phyloP scores from a whole-genome alignment of 1,140 invertebrate genomes.

The Mesaphorura yosii region DNA sequence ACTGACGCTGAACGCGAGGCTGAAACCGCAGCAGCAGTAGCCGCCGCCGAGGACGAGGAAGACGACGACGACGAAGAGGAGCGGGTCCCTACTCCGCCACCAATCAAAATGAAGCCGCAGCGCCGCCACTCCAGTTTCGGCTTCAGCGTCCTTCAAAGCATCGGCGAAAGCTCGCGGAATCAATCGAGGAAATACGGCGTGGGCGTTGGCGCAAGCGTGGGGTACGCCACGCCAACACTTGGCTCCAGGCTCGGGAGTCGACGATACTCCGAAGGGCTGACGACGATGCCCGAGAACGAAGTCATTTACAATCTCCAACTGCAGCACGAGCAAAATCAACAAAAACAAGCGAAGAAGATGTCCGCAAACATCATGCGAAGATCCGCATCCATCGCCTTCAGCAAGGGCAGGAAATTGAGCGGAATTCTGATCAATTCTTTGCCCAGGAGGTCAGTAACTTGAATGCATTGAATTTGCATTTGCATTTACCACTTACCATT shows the following conservation, averaged over 20 bases:
- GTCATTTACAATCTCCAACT: background rate
- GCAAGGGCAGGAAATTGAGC: slow-evolving; percentile 1
- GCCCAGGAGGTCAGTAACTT: slow-evolving; percentile 1
- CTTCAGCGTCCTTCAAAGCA: background rate
- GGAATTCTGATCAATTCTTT: background rate
- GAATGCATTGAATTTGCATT: too few relatives aligned
- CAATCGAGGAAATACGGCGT: background rate
- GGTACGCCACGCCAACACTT: background rate
- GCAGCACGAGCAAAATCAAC: background rate
- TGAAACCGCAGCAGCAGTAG: background rate
- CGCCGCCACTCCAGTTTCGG: slow-evolving; percentile 4
- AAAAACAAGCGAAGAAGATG: background rate
- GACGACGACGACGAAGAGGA: background rate
- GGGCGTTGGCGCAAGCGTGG: background rate
- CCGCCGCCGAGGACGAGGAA: background rate
- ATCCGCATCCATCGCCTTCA: slow-evolving; percentile 3
- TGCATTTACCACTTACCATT: too few relatives aligned
- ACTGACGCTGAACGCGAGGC: background rate
- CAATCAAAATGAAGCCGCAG: background rate
- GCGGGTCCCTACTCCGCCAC: background rate
- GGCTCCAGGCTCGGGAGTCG: background rate
- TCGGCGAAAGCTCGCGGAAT: background rate
- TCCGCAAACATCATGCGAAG: slow-evolving; percentile 1
- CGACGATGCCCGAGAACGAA: too few relatives aligned
- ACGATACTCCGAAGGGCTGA: background rate